Conservation (phyloP, 2,888 invertebrate genomes). For the Philonicus albiceps region DNA sequence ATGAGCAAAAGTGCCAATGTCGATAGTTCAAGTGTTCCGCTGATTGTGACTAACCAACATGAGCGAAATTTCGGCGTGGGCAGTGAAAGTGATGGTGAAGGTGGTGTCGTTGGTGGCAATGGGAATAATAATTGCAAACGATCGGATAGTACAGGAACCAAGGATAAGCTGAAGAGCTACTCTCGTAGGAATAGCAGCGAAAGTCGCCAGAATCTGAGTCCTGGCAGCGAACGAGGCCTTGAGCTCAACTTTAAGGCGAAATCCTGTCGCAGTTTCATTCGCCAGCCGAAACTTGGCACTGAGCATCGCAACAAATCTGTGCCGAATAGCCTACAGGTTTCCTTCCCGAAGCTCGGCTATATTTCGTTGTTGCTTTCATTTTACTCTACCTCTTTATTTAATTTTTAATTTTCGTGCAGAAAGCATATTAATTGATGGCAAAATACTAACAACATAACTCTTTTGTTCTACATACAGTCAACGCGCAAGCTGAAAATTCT, state of each 20-base stretch:
- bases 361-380: not conserved
- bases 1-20: constrained; percentile 52
- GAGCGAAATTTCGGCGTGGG: constrained; percentile 51
- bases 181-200: constrained; percentile 7
- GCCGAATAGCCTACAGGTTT: constrained; percentile 55
- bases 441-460: not conserved
- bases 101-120: constrained; percentile 29
- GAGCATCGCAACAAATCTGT: constrained; percentile 56
- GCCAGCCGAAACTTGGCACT: constrained; percentile 52
- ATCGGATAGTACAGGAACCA: not conserved
- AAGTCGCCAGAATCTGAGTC: constrained; percentile 48
- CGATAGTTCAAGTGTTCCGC: constrained; percentile 53
- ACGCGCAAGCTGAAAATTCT: not conserved
- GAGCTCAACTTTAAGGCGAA: constrained; percentile 53
- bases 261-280: constrained; percentile 55
- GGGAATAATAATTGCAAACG: constrained; percentile 21
- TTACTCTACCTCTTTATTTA: not conserved
- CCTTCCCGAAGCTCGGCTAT: not conserved
- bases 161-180: constrained; percentile 5
- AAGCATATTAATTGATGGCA: constrained; percentile 16
- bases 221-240: constrained; percentile 52
- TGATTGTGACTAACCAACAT: constrained; percentile 52
- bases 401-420: not conserved
- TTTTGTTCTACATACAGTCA: not conserved
- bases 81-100: constrained; percentile 50